Conservation (phyloP, 2,797 vertebrate species). For the Clarias platycephalus region DNA sequence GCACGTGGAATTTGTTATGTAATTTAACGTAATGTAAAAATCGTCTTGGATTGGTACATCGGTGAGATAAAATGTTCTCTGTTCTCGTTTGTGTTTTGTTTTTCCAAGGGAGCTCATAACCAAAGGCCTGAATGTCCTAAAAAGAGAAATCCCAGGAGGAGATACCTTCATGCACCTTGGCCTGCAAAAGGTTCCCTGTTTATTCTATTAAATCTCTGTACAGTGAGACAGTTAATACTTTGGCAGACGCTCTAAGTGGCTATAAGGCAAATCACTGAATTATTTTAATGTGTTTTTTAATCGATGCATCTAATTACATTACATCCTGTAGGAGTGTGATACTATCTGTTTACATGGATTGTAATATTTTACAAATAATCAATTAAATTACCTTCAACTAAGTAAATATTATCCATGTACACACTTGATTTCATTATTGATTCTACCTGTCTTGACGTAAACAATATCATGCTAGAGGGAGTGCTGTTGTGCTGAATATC, state of each 20-base stretch:
- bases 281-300: neutral
- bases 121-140: slow-evolving; percentile 76
- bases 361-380: too few relatives aligned
- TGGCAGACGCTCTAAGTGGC: neutral
- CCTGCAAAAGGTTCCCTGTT: slow-evolving; percentile 70
- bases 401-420: too few relatives aligned
- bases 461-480: too few relatives aligned
- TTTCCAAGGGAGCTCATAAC: slow-evolving; percentile 77
- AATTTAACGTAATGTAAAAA: too few relatives aligned
- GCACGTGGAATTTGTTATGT: neutral
- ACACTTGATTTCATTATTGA: too few relatives aligned
- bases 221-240: neutral
- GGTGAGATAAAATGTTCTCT: neutral
- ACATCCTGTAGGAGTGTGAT: too few relatives aligned
- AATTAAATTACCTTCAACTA: too few relatives aligned
- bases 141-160: slow-evolving; percentile 79
- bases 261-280: neutral
- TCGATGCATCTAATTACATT: too few relatives aligned
- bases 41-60: neutral
- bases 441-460: too few relatives aligned
- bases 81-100: neutral
- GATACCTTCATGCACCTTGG: slow-evolving; percentile 86
- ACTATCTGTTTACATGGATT: too few relatives aligned
- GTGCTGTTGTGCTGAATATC: too few relatives aligned
- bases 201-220: neutral